A percentile compares a stretch with the other conserved stretches of the same genome.
Conservation (phyloP, 2,113 vertebrate species). For the Tachysurus vachellii region DNA sequence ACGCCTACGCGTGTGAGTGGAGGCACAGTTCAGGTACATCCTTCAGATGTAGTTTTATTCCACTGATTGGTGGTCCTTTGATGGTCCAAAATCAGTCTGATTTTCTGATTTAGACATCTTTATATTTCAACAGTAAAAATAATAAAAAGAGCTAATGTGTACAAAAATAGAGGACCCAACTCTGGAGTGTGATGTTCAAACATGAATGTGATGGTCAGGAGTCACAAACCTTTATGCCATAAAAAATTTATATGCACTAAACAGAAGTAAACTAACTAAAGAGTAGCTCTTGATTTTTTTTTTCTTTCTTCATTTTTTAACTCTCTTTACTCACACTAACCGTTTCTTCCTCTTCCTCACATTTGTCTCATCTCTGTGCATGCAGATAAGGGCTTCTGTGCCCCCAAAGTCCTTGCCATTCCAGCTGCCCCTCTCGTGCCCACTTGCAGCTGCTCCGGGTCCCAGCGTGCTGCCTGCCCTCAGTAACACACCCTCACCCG, state of each 20-base stretch:
- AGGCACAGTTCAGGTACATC: conserved; percentile 39
- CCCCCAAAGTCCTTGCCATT: conserved; percentile 42
- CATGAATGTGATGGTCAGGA: neutral
- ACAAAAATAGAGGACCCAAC: neutral
- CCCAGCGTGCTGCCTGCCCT: conserved; percentile 59
- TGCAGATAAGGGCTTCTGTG: conserved; percentile 59
- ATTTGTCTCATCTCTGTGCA: neutral
- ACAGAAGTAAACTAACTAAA: neutral
- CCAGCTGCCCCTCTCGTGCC: conserved; percentile 56
- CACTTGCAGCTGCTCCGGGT: conserved; percentile 52
- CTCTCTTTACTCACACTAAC: neutral
- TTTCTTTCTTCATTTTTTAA: neutral
- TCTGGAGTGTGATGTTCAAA: neutral
- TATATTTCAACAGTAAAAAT: neutral
- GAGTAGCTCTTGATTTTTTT: neutral
- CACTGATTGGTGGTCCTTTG: neutral
- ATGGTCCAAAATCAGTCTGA: neutral
- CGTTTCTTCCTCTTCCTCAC: neutral
- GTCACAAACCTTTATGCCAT: neutral
- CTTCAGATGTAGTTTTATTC: neutral
- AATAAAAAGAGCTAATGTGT: neutral
- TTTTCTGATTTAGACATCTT: neutral
- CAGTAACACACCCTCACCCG: conserved; percentile 66
- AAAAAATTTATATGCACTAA: neutral
- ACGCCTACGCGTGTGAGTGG: conserved; percentile 14